A percentile compares a stretch with the other conserved stretches of the same genome.
Conservation (phyloP, 1,140 invertebrate species). For the Ctenoplectra terminalis region DNA sequence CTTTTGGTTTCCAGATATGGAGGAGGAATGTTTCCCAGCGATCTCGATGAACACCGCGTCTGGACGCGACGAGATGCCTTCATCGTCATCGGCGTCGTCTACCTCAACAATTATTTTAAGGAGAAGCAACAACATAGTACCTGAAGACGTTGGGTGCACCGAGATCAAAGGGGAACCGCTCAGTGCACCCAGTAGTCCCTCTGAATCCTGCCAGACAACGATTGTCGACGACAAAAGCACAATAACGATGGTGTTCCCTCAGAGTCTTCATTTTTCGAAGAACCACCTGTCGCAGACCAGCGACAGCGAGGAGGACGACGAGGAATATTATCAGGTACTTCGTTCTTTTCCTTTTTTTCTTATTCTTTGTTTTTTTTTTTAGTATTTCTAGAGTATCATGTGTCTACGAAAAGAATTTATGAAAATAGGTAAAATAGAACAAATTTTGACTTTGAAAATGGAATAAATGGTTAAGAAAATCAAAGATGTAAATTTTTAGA, state of each 20-base stretch:
- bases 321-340: constrained; percentile 70
- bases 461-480: too few relatives aligned
- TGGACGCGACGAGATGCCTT: constrained; percentile 74
- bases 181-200: constrained; percentile 86
- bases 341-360: neutral
- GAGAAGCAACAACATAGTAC: constrained; percentile 46
- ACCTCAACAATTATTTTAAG: constrained; percentile 55
- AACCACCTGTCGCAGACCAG: constrained; percentile 69
- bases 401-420: too few relatives aligned
- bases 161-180: constrained; percentile 88
- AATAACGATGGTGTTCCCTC: constrained; percentile 75
- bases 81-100: constrained; percentile 61
- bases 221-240: constrained; percentile 71
- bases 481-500: too few relatives aligned
- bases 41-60: constrained; percentile 87
- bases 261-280: constrained; percentile 71
- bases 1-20: constrained; percentile 87
- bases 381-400: too few relatives aligned
- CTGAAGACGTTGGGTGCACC: constrained; percentile 64
- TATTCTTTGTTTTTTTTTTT: too few relatives aligned
- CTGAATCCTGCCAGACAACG: constrained; percentile 81
- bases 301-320: constrained; percentile 80
- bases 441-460: too few relatives aligned
- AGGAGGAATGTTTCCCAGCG: constrained; percentile 91
- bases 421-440: too few relatives aligned